These are phyloP conservation scores for Coenonympha glycerion DNA, from an alignment of 2,888 invertebrate genomes.

Conservation along the genomic window DNA sequence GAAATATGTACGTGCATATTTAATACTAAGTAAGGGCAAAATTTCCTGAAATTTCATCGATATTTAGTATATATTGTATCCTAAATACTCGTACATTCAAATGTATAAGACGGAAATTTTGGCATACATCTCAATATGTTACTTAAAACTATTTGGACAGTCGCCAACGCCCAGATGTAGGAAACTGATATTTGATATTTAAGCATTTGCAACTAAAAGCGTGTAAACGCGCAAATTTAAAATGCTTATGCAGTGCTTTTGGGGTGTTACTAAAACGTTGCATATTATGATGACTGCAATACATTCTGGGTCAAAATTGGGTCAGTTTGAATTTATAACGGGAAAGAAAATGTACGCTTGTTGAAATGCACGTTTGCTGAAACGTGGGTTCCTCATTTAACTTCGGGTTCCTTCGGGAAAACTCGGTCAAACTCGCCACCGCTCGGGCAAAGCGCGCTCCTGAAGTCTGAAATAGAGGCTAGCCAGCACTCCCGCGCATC, in stretches of 20 bases:
- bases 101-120: slow-evolving; percentile 3
- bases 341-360: slow-evolving; percentile 16
- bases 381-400: slow-evolving; percentile 23
- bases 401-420: slow-evolving; percentile 44
- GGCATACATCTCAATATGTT: slow-evolving; percentile 10
- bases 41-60: too few species aligned
- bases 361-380: slow-evolving; percentile 9
- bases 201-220: slow-evolving; percentile 32
- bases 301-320: slow-evolving; percentile 20
- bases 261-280: slow-evolving; percentile 16
- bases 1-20: too few species aligned
- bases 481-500: slow-evolving; percentile 55
- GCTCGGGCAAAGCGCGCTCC: slow-evolving; percentile 53
- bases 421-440: slow-evolving; percentile 39
- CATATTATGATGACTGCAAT: slow-evolving; percentile 8
- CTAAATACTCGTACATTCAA: background rate
- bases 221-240: slow-evolving; percentile 17
- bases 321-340: slow-evolving; percentile 16
- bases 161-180: slow-evolving; percentile 50
- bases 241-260: slow-evolving; percentile 2
- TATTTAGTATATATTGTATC: background rate
- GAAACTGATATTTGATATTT: slow-evolving; percentile 58
- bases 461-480: slow-evolving; percentile 72
- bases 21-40: too few species aligned
- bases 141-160: slow-evolving; percentile 51